Percentiles rank a stretch among this genome's conserved stretches.
Conservation (phyloP, 2,888 invertebrate genomes). For the Pristionchus exspectatus region DNA sequence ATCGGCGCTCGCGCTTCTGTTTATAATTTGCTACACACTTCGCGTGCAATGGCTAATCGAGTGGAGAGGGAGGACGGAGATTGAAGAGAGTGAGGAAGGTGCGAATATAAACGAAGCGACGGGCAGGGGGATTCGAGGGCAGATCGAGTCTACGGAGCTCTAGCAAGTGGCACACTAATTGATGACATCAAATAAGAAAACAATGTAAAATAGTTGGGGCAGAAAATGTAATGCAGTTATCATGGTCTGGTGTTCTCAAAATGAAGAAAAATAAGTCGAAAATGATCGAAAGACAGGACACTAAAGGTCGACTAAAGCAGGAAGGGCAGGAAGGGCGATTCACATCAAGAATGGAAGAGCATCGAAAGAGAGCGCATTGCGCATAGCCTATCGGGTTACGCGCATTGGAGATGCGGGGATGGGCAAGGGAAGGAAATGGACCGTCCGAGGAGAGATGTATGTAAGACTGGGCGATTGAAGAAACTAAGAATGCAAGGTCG, state of each 20-base stretch:
- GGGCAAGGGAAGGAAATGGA: neutral
- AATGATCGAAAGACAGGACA: neutral
- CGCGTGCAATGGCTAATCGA: neutral
- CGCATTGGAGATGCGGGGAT: neutral
- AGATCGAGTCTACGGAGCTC: too few relatives aligned
- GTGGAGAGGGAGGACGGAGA: neutral
- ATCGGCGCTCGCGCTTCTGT: neutral
- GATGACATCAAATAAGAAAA: too few relatives aligned
- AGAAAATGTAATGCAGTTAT: too few relatives aligned
- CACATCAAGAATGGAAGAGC: neutral
- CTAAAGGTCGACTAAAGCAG: neutral
- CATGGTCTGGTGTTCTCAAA: neutral
- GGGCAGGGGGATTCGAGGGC: too few relatives aligned
- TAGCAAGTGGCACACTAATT: too few relatives aligned
- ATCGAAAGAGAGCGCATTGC: neutral
- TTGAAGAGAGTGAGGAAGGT: neutral
- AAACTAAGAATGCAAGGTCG: neutral
- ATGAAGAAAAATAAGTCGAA: neutral
- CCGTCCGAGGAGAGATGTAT: neutral
- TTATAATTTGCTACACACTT: slow-evolving; percentile 10
- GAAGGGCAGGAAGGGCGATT: neutral
- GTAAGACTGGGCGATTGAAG: neutral
- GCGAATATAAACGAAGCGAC: neutral
- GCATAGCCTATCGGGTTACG: slow-evolving; percentile 4
- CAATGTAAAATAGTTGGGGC: too few relatives aligned